Conservation (phyloP, 2,797 vertebrate species). For the Carcharodon carcharias region DNA sequence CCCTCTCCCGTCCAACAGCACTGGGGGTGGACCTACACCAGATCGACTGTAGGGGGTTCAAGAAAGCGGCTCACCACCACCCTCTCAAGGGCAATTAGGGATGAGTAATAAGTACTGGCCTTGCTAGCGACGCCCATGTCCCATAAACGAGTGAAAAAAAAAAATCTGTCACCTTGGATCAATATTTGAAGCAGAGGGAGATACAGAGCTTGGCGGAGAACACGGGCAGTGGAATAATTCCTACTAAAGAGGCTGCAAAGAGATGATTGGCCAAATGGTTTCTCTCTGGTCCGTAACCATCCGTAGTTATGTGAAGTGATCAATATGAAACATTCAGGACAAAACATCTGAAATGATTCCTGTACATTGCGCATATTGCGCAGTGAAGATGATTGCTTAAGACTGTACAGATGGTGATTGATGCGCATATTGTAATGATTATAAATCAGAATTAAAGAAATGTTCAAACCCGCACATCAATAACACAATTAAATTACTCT, state of each 20-base stretch:
- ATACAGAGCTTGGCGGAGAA: neutral
- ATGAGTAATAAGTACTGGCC: no score
- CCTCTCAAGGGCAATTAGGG: no score
- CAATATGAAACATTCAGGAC: neutral
- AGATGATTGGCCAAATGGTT: neutral
- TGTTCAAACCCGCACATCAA: slow-evolving; percentile 22
- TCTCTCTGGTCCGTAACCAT: neutral
- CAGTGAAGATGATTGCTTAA: neutral
- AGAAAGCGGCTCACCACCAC: no score
- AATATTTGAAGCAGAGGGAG: neutral
- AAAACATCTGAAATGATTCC: neutral
- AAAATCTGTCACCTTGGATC: neutral
- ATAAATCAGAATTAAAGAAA: slow-evolving; percentile 22
- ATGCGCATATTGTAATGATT: neutral
- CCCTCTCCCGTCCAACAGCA: no score
- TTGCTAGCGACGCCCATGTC: no score
- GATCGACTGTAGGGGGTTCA: no score
- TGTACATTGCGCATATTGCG: neutral
- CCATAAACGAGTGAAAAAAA: no score
- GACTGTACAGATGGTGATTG: neutral
- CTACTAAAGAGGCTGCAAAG: no score
- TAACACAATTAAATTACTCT: slow-evolving; percentile 21
- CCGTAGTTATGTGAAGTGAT: neutral
- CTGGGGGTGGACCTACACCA: no score
- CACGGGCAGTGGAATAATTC: neutral